Evolutionary conservation across 2,797 vertebrate species (phyloP), one percentile per base, ranked within the genome.

Genomic region (Rhabdophis nuchalis): DNA sequence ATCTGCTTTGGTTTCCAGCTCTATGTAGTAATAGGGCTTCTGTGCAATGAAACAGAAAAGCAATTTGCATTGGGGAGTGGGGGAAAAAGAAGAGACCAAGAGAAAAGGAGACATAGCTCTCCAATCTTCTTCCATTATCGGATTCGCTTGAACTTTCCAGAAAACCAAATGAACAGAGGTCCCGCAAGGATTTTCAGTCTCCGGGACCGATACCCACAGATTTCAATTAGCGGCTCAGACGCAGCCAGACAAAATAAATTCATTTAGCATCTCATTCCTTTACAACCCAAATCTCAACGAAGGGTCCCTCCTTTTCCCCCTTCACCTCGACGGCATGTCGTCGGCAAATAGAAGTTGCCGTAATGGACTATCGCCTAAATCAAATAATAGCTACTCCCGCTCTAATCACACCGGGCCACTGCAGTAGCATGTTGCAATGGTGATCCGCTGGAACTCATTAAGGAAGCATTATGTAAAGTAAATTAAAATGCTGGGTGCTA

Each of bases 401-500:
- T 90, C 93, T 97, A 97, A 97, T 98, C 96, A 93, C 0, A 1
- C 86, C 56, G 87, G 96, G 96, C 96, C 95, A 97, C 96, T 97
- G 97, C 96, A 96, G 93, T 91, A 93, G 95, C 94, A 93, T 97
- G 97, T 97, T 97, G 98, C 97, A 97, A 96, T 97, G 96, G 96
- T 96, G 95, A 96, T 95, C 96, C 95, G 94, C 94, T 96, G 96
- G 96, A 98, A 97, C 97, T 97, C 97, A 97, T 98, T 98, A 98
- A 97, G 97, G 96, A 97, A 96, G 96, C 96, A 98, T 98, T 98
- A 97, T 97, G 96, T 96, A 96, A 89, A 94, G 96, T 95, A 97
- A 97, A 98, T 98, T 97, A 98, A 98, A 97, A 98, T 96, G 96
- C 97, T 97, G 96, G 94, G 10, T 95, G 93, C 96, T 96, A 95